A percentile compares a stretch with the other conserved stretches of the same genome.
These are phyloP conservation scores for Metellina segmentata DNA, from an alignment of 2,888 invertebrate species.

Conservation along the genomic window DNA sequence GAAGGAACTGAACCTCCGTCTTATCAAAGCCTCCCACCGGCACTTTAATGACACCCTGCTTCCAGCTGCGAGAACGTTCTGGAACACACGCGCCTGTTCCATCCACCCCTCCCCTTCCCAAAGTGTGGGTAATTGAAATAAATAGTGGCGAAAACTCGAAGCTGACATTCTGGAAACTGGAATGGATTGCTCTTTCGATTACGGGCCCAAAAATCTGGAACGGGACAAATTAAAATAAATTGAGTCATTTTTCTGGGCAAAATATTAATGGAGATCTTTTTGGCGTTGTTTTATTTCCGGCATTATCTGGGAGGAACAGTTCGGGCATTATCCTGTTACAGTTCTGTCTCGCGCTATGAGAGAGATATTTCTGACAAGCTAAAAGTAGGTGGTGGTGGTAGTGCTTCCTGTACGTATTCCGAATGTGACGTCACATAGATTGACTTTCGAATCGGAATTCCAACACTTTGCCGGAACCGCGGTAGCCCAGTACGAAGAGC, in stretches of 20 bases:
- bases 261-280: slow-evolving; percentile 65
- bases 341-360: too few relatives aligned
- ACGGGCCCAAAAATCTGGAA: slow-evolving; percentile 27
- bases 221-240: slow-evolving; percentile 71
- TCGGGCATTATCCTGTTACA: too few relatives aligned
- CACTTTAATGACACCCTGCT: slow-evolving; percentile 27
- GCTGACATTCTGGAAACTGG: slow-evolving; percentile 54
- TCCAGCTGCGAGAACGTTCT: not conserved
- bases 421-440: too few relatives aligned
- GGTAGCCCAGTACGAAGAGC: too few relatives aligned
- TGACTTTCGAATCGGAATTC: too few relatives aligned
- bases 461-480: too few relatives aligned
- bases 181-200: slow-evolving; percentile 71
- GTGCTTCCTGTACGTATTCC: too few relatives aligned
- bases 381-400: too few relatives aligned
- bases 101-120: not conserved
- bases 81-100: not conserved
- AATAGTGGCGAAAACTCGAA: slow-evolving; percentile 60
- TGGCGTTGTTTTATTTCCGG: not conserved
- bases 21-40: not conserved
- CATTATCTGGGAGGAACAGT: too few relatives aligned
- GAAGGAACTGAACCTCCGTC: not conserved
- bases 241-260: slow-evolving; percentile 67
- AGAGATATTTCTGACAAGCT: too few relatives aligned
- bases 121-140: slow-evolving; percentile 66